Evolutionary conservation across 1,140 invertebrate genomes (phyloP).

Genomic region (Archivesica marissinica): DNA sequence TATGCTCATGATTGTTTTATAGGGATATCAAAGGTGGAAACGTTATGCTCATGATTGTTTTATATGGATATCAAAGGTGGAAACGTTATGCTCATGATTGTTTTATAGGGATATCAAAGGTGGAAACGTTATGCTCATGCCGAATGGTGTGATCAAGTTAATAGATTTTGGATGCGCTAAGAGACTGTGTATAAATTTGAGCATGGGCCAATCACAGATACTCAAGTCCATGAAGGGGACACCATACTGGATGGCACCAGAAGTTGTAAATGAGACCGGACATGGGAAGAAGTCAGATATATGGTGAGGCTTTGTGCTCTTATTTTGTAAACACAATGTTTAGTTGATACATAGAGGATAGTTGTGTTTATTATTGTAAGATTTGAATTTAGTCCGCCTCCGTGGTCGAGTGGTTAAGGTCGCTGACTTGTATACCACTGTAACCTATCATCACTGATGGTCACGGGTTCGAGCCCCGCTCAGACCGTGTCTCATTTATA

Average conservation of each 20-base stretch:
- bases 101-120: slow-evolving; percentile 95
- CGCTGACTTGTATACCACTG: no score
- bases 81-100: slow-evolving; percentile 93
- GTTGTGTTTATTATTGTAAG: no score
- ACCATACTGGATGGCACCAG: slow-evolving; percentile 98
- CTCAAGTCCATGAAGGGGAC: slow-evolving; percentile 83
- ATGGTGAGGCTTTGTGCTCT: slow-evolving; percentile 72
- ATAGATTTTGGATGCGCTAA: slow-evolving; percentile 96
- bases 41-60: slow-evolving; percentile 91
- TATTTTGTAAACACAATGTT: not conserved
- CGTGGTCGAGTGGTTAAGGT: no score
- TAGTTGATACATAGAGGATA: no score
- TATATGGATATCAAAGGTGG: slow-evolving; percentile 97
- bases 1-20: no score
- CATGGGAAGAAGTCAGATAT: slow-evolving; percentile 84
- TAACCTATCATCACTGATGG: no score
- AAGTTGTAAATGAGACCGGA: slow-evolving; percentile 91
- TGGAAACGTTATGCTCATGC: slow-evolving; percentile 97
- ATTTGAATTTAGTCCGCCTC: no score
- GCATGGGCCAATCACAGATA: slow-evolving; percentile 80
- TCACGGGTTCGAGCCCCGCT: no score
- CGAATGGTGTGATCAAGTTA: slow-evolving; percentile 96
- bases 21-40: slow-evolving; percentile 99
- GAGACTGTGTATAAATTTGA: slow-evolving; percentile 81
- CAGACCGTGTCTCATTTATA: no score